phyloP scores from a whole-genome alignment of 2,797 vertebrate genomes.

The Crenichthys baileyi region DNA sequence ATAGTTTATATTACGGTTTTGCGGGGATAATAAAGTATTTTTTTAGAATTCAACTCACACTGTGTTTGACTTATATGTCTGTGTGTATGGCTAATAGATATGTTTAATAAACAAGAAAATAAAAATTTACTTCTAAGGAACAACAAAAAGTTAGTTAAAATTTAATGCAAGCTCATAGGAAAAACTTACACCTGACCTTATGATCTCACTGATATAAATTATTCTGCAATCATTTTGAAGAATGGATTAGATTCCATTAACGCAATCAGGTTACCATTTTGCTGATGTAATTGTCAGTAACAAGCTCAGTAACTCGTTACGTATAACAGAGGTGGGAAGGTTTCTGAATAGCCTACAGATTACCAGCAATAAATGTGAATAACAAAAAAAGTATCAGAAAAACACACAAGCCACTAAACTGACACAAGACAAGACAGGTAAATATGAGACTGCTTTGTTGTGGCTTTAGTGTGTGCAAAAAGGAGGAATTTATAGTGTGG shows the following conservation, averaged over 20 bases:
- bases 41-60: no score
- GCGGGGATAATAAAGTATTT: no score
- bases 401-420: constrained; percentile 21
- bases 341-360: constrained; percentile 18
- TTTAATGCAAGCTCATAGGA: neutral
- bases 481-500: constrained; percentile 54
- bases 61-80: neutral
- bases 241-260: neutral
- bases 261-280: neutral
- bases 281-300: constrained; percentile 7
- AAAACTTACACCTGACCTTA: neutral
- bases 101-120: neutral
- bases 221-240: neutral
- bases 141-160: neutral
- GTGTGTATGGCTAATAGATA: neutral
- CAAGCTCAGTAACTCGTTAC: neutral
- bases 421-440: constrained; percentile 43
- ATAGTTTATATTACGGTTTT: neutral
- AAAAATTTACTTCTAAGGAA: neutral
- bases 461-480: constrained; percentile 64
- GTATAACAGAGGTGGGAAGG: neutral
- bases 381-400: neutral
- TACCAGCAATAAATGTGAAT: constrained; percentile 15
- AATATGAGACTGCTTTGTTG: constrained; percentile 62
- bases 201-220: neutral